These are phyloP conservation scores for Leucophenga maculata DNA, from an alignment of 2,888 invertebrate species.

Conservation along the genomic window DNA sequence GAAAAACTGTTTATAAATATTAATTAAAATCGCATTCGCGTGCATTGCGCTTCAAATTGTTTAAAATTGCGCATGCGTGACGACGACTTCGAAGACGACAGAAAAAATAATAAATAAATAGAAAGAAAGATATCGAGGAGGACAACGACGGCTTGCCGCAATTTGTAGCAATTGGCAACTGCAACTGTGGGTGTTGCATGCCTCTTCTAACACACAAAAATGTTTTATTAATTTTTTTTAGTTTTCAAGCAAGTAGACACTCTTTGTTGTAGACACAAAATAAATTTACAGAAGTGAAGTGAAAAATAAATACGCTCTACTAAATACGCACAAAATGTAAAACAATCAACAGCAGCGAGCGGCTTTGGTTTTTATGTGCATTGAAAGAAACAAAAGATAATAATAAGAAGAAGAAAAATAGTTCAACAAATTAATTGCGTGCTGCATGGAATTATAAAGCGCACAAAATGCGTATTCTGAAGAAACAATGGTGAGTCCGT, in stretches of 20 bases:
- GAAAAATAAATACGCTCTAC: neutral
- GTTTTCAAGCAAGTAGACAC: slow-evolving; percentile 4
- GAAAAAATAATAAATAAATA: slow-evolving; percentile 38
- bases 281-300: slow-evolving; percentile 4
- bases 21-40: slow-evolving; percentile 8
- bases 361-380: neutral
- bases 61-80: slow-evolving; percentile 42
- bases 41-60: slow-evolving; percentile 15
- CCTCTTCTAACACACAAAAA: slow-evolving; percentile 6
- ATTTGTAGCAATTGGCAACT: neutral
- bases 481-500: slow-evolving; percentile 63
- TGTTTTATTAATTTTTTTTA: slow-evolving; percentile 6
- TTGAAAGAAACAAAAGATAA: neutral
- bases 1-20: slow-evolving; percentile 16
- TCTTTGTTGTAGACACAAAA: slow-evolving; percentile 7
- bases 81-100: slow-evolving; percentile 57
- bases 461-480: slow-evolving; percentile 65
- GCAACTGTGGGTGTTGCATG: neutral
- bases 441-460: too few species aligned
- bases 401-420: neutral
- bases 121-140: neutral
- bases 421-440: neutral
- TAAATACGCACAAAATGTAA: slow-evolving; percentile 18
- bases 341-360: neutral
- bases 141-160: neutral